phyloP scores from a whole-genome alignment of 1,140 invertebrate species.

The Macrotrachela quadricornifera region DNA sequence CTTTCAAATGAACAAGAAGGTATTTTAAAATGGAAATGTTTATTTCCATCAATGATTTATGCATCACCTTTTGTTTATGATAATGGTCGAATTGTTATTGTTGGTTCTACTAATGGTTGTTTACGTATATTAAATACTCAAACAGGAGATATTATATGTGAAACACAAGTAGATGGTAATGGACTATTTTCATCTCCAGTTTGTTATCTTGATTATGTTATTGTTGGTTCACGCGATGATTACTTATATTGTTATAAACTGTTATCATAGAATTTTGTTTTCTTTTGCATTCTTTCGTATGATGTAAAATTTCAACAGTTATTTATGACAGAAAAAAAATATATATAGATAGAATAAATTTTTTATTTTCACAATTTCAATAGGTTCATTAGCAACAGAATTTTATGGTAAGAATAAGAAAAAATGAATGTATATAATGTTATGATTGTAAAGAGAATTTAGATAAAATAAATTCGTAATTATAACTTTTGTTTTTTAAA shows the following conservation, averaged over 20 bases:
- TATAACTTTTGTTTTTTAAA: no score
- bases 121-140: not conserved
- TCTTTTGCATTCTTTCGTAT: no score
- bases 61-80: conserved; percentile 36
- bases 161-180: not conserved
- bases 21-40: conserved; percentile 21
- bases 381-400: no score
- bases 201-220: not conserved
- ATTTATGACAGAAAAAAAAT: no score
- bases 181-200: not conserved
- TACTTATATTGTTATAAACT: not conserved
- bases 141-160: not conserved
- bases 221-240: conserved; percentile 5
- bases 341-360: no score
- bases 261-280: no score
- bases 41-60: conserved; percentile 35
- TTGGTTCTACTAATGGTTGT: not conserved
- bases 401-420: no score
- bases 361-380: no score
- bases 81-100: not conserved
- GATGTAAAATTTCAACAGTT: no score
- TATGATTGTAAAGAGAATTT: no score
- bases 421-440: no score
- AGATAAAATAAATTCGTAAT: no score
- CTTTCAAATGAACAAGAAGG: conserved; percentile 11